Base-by-base conservation (phyloP, 2,888 invertebrate species). In the Nematopogon swammerdamellus region DNA sequence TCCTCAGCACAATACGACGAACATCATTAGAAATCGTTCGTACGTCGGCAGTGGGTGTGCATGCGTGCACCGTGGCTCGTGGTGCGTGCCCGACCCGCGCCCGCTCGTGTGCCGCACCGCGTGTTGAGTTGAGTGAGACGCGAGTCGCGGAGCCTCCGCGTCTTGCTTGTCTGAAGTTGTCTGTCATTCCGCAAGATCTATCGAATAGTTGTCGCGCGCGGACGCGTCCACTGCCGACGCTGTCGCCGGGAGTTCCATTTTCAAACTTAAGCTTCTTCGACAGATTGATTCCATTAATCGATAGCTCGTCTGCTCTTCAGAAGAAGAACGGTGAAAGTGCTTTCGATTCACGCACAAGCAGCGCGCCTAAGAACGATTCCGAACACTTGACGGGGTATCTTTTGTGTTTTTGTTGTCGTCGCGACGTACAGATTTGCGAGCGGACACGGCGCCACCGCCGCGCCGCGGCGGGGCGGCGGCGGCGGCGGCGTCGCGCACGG, bases 11-110 rank as follows among this genome's bases (percentile, higher is more conserved):
- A 72, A 68, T 70, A 65, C 66, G 64, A 59, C 64, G 59, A 63
- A 65, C 67, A 72, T 72, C 72, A 71, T 70, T 73, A 70, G 68
- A 67, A 60, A 61, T 64, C 64, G 66, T 63, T 67, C 65, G 59
- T 62, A n/a, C n/a, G n/a, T n/a, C n/a, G n/a, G n/a, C n/a, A n/a
- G 54, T 54, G 58, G 62, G 58, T 62, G 63, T 63, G 67, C 46
- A 47, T 47, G 49, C 30, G 49, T 36, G 8, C 43, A 45, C 19
- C 45, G 49, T 45, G 46, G 46, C 44, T n/a, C 44, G 30, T 50
- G 20, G 29, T n/a, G 30, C 60, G 57, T 62, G 57, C 57, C 63
- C 61, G 55, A 57, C 54, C 51, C 61, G 60, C 25, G 5, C 4
- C 25, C 25, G 25, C 25, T 25, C 25, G 11, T 36, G 3, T 14